phyloP scores from a whole-genome alignment of 2,797 vertebrate species.

The Hoplostethus atlanticus region DNA sequence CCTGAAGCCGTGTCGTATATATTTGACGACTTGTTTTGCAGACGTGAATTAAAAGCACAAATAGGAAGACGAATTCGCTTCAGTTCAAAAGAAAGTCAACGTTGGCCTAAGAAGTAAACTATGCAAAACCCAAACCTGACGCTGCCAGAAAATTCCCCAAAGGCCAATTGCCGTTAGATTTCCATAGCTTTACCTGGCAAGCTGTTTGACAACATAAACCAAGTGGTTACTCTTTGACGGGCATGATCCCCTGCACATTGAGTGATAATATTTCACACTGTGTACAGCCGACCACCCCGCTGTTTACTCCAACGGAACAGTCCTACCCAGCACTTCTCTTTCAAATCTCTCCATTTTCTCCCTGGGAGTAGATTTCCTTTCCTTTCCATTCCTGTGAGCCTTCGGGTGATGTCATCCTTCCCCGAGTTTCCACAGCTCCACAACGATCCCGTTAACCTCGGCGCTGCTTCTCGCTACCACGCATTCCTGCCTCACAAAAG shows the following conservation, averaged over 20 bases:
- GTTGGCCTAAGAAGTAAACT: slow-evolving; percentile 34
- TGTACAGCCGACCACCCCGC: slow-evolving; percentile 63
- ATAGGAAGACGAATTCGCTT: slow-evolving; percentile 59
- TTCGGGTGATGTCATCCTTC: slow-evolving; percentile 80
- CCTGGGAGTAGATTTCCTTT: slow-evolving; percentile 81
- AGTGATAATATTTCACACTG: slow-evolving; percentile 80
- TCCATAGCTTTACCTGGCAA: slow-evolving; percentile 77
- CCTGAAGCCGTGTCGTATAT: slow-evolving; percentile 40
- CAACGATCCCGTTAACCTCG: slow-evolving; percentile 75
- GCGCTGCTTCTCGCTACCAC: slow-evolving; percentile 61
- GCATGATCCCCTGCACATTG: slow-evolving; percentile 71
- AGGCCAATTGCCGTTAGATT: slow-evolving; percentile 66
- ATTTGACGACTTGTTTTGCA: slow-evolving; percentile 47
- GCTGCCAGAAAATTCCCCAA: slow-evolving; percentile 46
- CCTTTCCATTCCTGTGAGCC: slow-evolving; percentile 77
- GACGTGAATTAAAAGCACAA: slow-evolving; percentile 61
- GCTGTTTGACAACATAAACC: slow-evolving; percentile 76
- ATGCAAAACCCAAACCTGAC: slow-evolving; percentile 63
- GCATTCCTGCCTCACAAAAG: slow-evolving; percentile 52
- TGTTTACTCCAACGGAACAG: slow-evolving; percentile 74
- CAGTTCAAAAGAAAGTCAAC: slow-evolving; percentile 36
- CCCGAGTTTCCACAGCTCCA: slow-evolving; percentile 76
- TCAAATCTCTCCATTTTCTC: slow-evolving; percentile 76
- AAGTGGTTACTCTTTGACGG: slow-evolving; percentile 72
- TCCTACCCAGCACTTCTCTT: slow-evolving; percentile 65